A percentile compares a stretch with the other conserved stretches of the same genome.
Evolutionary conservation across 2,888 invertebrate species (phyloP).

Genomic region (Melanchra persicariae): DNA sequence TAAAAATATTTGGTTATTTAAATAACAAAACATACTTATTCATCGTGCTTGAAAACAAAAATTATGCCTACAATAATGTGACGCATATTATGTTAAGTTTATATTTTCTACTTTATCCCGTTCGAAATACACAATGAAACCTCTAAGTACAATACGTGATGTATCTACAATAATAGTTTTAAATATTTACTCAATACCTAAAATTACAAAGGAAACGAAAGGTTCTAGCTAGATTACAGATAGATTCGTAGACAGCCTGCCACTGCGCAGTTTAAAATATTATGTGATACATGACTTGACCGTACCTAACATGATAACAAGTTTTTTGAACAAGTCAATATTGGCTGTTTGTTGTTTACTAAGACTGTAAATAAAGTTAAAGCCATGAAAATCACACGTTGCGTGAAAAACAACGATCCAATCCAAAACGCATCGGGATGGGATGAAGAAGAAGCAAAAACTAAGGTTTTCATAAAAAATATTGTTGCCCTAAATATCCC

Average conservation of each 20-base stretch:
- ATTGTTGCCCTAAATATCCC: neutral
- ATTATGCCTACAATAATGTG: constrained; percentile 22
- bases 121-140: constrained; percentile 15
- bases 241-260: constrained; percentile 31
- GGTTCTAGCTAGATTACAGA: constrained; percentile 27
- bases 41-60: constrained; percentile 31
- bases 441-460: neutral
- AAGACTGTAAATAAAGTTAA: neutral
- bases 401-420: neutral
- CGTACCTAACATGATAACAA: constrained; percentile 34
- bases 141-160: constrained; percentile 54
- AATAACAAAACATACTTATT: constrained; percentile 29
- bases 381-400: neutral
- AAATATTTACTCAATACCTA: constrained; percentile 42
- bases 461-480: neutral
- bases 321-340: constrained; percentile 39
- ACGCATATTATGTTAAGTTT: constrained; percentile 12
- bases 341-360: constrained; percentile 22
- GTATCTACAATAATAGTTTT: constrained; percentile 55
- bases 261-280: constrained; percentile 56
- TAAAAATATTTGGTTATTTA: constrained; percentile 34
- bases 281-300: constrained; percentile 37
- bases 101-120: constrained; percentile 4
- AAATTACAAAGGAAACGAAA: constrained; percentile 57
- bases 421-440: neutral